phyloP scores from a whole-genome alignment of 2,888 invertebrate genomes.

The Melieria omissa region DNA sequence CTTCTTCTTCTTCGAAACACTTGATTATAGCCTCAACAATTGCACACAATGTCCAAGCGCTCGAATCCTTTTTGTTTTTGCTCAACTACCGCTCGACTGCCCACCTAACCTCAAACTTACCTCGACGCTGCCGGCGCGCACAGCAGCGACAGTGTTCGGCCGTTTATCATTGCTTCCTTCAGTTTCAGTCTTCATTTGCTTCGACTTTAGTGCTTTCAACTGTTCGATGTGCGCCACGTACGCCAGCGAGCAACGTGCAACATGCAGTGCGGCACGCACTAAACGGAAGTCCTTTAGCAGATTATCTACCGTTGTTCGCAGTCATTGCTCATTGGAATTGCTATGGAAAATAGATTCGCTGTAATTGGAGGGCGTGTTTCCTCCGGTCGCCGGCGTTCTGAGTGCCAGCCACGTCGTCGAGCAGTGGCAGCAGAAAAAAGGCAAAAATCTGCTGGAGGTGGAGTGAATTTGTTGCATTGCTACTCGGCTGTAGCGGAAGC shows the following conservation, averaged over 20 bases:
- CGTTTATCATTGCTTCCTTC: slow-evolving; percentile 55
- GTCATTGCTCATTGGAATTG: slow-evolving; percentile 22
- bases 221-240: neutral
- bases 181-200: slow-evolving; percentile 42
- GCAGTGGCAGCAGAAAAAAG: neutral
- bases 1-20: slow-evolving; percentile 17
- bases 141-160: slow-evolving; percentile 35
- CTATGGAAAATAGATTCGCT: slow-evolving; percentile 56
- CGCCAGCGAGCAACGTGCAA: neutral
- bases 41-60: slow-evolving; percentile 47
- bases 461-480: neutral
- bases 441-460: neutral
- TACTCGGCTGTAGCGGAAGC: slow-evolving; percentile 26
- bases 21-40: slow-evolving; percentile 39
- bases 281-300: slow-evolving; percentile 64
- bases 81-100: slow-evolving; percentile 15
- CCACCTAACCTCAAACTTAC: neutral
- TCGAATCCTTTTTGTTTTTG: slow-evolving; percentile 52
- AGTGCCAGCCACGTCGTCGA: slow-evolving; percentile 3
- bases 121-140: neutral
- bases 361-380: slow-evolving; percentile 64
- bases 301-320: slow-evolving; percentile 52
- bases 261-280: slow-evolving; percentile 52
- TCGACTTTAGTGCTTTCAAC: neutral
- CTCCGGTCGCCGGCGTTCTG: slow-evolving; percentile 24